Evolutionary conservation across 2,888 invertebrate species (phyloP), one percentile per base, ranked within the genome.

Genomic region (Rhabditoides inermis): DNA sequence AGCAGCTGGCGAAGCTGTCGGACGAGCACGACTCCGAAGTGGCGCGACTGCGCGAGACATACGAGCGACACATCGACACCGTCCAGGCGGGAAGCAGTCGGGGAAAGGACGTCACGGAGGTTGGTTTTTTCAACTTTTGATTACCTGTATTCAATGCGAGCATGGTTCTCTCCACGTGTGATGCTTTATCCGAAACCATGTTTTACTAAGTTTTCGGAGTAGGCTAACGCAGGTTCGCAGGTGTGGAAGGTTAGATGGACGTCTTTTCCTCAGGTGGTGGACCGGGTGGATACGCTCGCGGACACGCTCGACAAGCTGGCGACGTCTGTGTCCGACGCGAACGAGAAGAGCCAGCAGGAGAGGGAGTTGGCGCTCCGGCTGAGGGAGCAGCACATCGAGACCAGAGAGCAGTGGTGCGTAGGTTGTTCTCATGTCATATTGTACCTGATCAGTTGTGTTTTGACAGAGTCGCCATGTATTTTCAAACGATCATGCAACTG

Each of bases 61-160:
- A 60, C 22, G 51, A 55, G 12, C 36, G 65, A 10, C 65, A 65
- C 20, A 22, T 65, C n/a, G 61, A 65, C 23, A 53, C 56, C 7
- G 35, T 63, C 25, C 60, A 61, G 15, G 35, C 53, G 2, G 52
- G 61, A 7, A 36, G 56, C 2, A 51, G 57, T 15, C 61, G 61
- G 22, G 47, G 58, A 3, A 54, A 46, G 61, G 56, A 32, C 28
- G 41, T n/a, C n/a, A n/a, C n/a, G n/a, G n/a, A n/a, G n/a, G n/a
- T n/a, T n/a, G n/a, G n/a, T n/a, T n/a, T n/a, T n/a, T n/a, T n/a
- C n/a, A n/a, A n/a, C n/a, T n/a, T n/a, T n/a, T n/a, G n/a, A n/a
- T n/a, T n/a, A n/a, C n/a, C n/a, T n/a, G n/a, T n/a, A n/a, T n/a
- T n/a, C n/a, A n/a, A n/a, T n/a, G n/a, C n/a, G n/a, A n/a, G n/a